A percentile compares a stretch with the other conserved stretches of the same genome.
Evolutionary conservation across 2,888 invertebrate genomes (phyloP).

Genomic region (Melangyna quadrimaculata): DNA sequence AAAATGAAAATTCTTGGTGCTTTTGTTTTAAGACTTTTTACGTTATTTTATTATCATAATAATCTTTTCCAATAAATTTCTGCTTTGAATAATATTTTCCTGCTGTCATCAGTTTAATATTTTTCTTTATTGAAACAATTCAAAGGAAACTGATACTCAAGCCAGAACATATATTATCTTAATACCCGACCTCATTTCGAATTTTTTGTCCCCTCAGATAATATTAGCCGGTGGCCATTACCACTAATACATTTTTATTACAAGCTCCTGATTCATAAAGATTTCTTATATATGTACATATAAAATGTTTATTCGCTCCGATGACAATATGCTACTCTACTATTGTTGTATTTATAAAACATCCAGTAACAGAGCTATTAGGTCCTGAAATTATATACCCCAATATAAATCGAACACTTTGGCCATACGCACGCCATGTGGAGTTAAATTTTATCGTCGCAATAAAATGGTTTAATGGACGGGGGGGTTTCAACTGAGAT

Average conservation of each 20-base stretch:
- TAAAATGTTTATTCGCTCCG: background rate
- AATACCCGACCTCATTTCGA: background rate
- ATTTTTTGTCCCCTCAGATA: background rate
- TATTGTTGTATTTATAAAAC: background rate
- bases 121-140: background rate
- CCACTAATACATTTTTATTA: background rate
- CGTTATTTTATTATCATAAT: no score
- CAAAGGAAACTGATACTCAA: background rate
- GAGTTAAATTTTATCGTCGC: conserved; percentile 40
- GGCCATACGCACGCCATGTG: conserved; percentile 11
- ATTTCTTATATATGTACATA: no score
- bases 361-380: background rate
- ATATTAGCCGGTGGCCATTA: background rate
- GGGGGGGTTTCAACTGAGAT: background rate
- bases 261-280: background rate
- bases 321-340: background rate
- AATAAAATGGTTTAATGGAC: conserved; percentile 37
- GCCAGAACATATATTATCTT: background rate
- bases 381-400: conserved; percentile 1
- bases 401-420: conserved; percentile 13
- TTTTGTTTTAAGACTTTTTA: no score
- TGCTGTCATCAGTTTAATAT: background rate
- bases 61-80: no score
- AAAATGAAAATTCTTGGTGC: no score
- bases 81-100: no score